These are phyloP conservation scores for Littorina saxatilis DNA, from an alignment of 1,140 invertebrate species.

Conservation along the genomic window DNA sequence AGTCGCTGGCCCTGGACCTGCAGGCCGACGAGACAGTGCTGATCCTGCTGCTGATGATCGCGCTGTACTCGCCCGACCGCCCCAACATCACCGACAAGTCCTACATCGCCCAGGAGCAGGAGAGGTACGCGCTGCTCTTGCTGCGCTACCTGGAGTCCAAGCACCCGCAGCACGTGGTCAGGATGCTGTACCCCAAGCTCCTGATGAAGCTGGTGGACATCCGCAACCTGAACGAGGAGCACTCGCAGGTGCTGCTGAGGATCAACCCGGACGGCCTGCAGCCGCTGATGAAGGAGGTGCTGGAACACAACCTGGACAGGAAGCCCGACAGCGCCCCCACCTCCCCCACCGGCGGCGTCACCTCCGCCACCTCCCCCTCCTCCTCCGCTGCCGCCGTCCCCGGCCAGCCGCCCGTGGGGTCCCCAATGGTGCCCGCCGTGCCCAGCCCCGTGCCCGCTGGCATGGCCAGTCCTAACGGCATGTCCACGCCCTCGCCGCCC, in stretches of 20 bases:
- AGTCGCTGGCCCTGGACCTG: constrained; percentile 73
- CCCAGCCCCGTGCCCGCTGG: neutral
- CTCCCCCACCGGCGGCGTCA: neutral
- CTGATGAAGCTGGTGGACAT: constrained; percentile 79
- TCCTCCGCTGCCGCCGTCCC: neutral
- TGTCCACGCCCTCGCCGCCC: neutral
- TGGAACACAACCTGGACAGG: constrained; percentile 71
- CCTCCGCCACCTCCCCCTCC: no score
- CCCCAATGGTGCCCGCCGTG: constrained; percentile 2
- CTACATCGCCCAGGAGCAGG: constrained; percentile 75
- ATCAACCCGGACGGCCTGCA: constrained; percentile 75
- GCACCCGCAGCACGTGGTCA: constrained; percentile 71
- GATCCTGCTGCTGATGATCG: constrained; percentile 77
- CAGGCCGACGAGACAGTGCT: constrained; percentile 77
- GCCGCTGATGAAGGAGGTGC: constrained; percentile 76
- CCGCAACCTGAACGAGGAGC: constrained; percentile 78
- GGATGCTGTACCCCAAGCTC: constrained; percentile 77
- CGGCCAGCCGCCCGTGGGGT: constrained; percentile 10
- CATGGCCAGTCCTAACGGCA: neutral
- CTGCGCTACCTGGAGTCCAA: constrained; percentile 77
- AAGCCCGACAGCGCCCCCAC: constrained; percentile 30
- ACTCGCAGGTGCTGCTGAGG: constrained; percentile 77
- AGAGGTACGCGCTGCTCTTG: constrained; percentile 77
- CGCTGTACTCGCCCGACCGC: constrained; percentile 78
- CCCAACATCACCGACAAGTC: constrained; percentile 73